phyloP scores from a whole-genome alignment of 2,888 invertebrate species.

The Hermodice carunculata region DNA sequence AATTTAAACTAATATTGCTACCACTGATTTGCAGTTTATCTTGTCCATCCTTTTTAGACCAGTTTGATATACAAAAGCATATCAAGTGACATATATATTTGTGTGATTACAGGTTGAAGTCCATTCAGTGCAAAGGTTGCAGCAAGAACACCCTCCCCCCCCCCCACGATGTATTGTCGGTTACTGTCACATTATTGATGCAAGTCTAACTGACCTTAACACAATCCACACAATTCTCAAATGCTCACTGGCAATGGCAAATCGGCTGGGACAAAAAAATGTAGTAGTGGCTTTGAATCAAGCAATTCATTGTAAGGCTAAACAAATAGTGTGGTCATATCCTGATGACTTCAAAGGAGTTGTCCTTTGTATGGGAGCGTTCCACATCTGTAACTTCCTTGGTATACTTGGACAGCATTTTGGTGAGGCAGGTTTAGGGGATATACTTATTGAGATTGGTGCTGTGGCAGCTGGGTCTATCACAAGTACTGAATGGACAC shows the following conservation, averaged over 20 bases:
- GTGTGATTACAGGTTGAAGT: too few relatives aligned
- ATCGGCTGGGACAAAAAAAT: neutral
- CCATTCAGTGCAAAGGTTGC: too few relatives aligned
- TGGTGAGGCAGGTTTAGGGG: conserved; percentile 9
- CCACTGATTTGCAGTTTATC: too few relatives aligned
- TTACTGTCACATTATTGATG: conserved; percentile 4
- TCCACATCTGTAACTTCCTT: neutral
- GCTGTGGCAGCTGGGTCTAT: conserved; percentile 6
- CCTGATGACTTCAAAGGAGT: neutral
- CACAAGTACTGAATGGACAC: neutral
- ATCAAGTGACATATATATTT: too few relatives aligned
- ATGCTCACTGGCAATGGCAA: neutral
- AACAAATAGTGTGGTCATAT: conserved; percentile 1
- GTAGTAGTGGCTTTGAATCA: conserved; percentile 5
- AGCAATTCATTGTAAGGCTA: conserved; percentile 9
- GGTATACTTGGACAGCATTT: neutral
- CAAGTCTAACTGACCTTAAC: neutral
- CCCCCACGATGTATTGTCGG: neutral
- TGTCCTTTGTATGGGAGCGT: neutral
- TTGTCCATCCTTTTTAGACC: too few relatives aligned
- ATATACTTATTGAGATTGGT: conserved; percentile 3
- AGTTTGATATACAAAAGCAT: too few relatives aligned
- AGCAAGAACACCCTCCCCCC: too few relatives aligned
- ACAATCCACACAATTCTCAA: neutral
- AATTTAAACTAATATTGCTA: too few relatives aligned